Conservation (phyloP, 1,140 invertebrate species). For the Calephelis nemesis region DNA sequence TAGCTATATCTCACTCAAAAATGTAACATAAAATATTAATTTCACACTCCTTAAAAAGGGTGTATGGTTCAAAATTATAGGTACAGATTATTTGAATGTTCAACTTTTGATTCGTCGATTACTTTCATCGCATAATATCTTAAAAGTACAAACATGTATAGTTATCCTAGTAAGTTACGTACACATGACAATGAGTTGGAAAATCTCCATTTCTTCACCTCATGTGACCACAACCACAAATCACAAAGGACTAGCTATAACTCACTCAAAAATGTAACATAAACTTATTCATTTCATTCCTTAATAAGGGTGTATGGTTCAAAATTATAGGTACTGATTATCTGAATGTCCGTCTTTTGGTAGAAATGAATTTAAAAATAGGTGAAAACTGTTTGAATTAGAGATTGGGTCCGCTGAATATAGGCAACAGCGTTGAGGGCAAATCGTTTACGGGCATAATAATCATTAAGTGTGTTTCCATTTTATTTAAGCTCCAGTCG, state of each 20-base stretch:
- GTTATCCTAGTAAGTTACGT: no score
- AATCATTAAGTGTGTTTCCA: slow-evolving; percentile 75
- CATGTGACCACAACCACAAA: not conserved
- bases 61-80: slow-evolving; percentile 20
- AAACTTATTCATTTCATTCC: slow-evolving; percentile 15
- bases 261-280: not conserved
- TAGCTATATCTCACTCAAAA: not conserved
- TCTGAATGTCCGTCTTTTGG: slow-evolving; percentile 24
- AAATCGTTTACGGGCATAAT: slow-evolving; percentile 74
- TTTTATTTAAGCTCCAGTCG: slow-evolving; percentile 68
- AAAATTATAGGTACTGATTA: slow-evolving; percentile 25
- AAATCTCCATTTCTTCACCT: not conserved
- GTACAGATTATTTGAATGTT: slow-evolving; percentile 21
- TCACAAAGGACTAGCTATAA: not conserved
- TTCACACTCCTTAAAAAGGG: not conserved
- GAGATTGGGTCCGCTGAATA: slow-evolving; percentile 57
- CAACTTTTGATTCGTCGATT: no score
- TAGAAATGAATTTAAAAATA: slow-evolving; percentile 40
- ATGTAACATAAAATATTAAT: slow-evolving; percentile 12
- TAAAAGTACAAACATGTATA: no score
- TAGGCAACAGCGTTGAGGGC: slow-evolving; percentile 50
- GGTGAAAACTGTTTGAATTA: slow-evolving; percentile 65
- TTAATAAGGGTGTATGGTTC: slow-evolving; percentile 9
- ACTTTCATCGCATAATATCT: no score
- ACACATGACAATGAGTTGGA: no score